Evolutionary conservation across 2,888 invertebrate genomes (phyloP).

Genomic region (Cotesia congregata): DNA sequence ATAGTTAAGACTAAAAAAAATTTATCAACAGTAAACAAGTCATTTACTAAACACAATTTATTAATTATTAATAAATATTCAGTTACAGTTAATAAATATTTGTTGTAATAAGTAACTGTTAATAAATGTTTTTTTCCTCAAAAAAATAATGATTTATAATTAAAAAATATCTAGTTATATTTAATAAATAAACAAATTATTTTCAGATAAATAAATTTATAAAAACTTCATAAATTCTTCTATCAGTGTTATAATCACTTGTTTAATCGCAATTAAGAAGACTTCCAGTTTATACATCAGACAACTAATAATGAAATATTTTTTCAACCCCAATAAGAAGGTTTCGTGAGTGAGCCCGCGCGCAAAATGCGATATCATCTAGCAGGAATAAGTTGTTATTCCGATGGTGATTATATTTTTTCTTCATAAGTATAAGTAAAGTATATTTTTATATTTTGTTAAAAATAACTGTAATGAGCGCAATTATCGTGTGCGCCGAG

Average conservation of each 20-base stretch:
- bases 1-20: no score
- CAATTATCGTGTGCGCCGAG: slow-evolving; percentile 68
- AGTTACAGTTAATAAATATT: no score
- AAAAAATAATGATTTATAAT: no score
- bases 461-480: slow-evolving; percentile 68
- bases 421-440: not conserved
- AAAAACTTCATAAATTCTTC: no score
- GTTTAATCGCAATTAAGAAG: not conserved
- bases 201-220: no score
- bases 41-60: no score
- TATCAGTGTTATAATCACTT: not conserved
- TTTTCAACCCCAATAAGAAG: slow-evolving; percentile 37
- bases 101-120: no score
- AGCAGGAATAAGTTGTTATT: slow-evolving; percentile 30
- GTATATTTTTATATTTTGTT: slow-evolving; percentile 51
- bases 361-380: slow-evolving; percentile 41
- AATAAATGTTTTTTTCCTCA: no score
- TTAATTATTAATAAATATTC: no score
- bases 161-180: no score
- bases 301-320: slow-evolving; percentile 26
- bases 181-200: no score
- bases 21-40: no score
- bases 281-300: slow-evolving; percentile 11
- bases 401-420: slow-evolving; percentile 17
- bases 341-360: slow-evolving; percentile 42